phyloP scores from a whole-genome alignment of 2,888 invertebrate species.

The Margaritifera margaritifera region DNA sequence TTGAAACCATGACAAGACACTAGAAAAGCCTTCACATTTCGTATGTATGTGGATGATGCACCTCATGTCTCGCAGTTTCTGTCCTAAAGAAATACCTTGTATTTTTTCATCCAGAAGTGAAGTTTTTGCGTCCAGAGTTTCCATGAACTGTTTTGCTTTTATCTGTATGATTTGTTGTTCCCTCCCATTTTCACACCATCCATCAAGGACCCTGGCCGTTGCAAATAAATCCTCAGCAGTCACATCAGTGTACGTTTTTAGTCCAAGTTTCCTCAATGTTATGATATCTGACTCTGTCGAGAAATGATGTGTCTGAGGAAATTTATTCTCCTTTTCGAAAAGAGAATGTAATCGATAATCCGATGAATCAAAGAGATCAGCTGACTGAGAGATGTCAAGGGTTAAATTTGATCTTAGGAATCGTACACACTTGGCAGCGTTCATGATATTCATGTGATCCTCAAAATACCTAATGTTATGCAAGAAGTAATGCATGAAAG shows the following conservation, averaged over 20 bases:
- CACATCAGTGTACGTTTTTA: conserved; percentile 6
- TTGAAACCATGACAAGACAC: conserved; percentile 11
- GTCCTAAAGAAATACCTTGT: no score
- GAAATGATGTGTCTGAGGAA: conserved; percentile 8
- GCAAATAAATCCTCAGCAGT: conserved; percentile 11
- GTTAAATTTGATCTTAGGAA: conserved; percentile 16
- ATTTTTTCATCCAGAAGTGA: no score
- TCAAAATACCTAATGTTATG: conserved; percentile 11
- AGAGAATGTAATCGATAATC: conserved; percentile 12
- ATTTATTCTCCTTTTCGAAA: conserved; percentile 9
- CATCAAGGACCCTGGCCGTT: conserved; percentile 10
- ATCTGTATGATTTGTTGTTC: conserved; percentile 4
- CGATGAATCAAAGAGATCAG: conserved; percentile 27
- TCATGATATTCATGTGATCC: conserved; percentile 2
- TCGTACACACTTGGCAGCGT: conserved; percentile 11
- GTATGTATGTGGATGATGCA: no score
- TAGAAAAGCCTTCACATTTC: not conserved
- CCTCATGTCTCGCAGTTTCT: no score
- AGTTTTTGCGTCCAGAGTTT: no score
- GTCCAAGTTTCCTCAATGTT: conserved; percentile 9
- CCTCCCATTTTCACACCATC: not conserved
- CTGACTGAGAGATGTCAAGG: conserved; percentile 14
- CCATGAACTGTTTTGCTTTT: not conserved
- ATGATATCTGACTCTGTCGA: not conserved
- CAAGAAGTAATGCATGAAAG: conserved; percentile 29